phyloP scores from a whole-genome alignment of 1,140 invertebrate genomes.

The Neodiprion virginianus region DNA sequence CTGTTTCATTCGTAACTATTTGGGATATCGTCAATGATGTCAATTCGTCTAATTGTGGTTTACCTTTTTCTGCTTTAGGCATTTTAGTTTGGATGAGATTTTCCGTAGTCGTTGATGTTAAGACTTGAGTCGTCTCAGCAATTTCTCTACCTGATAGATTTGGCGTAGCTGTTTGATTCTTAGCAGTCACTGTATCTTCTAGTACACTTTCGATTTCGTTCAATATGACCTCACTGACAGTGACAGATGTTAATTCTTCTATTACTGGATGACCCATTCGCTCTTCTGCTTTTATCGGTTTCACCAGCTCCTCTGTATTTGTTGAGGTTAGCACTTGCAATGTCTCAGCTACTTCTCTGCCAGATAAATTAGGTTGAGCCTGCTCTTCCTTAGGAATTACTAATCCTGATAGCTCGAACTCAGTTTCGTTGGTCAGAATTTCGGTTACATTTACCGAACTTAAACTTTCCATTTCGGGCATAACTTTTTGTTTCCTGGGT shows the following conservation, averaged over 20 bases:
- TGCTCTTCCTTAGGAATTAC: slow-evolving; percentile 10
- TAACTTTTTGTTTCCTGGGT: slow-evolving; percentile 41
- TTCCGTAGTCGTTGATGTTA: slow-evolving; percentile 39
- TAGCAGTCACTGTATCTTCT: slow-evolving; percentile 30
- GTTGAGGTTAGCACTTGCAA: slow-evolving; percentile 37
- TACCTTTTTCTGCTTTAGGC: slow-evolving; percentile 37
- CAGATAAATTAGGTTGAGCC: slow-evolving; percentile 34
- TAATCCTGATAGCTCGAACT: slow-evolving; percentile 33
- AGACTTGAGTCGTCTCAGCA: slow-evolving; percentile 43
- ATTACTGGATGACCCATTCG: slow-evolving; percentile 33
- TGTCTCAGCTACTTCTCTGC: slow-evolving; percentile 39
- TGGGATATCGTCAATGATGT: slow-evolving; percentile 40
- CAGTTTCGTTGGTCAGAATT: slow-evolving; percentile 41
- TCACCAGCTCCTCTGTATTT: slow-evolving; percentile 26
- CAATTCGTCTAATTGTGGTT: slow-evolving; percentile 40
- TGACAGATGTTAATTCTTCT: slow-evolving; percentile 39
- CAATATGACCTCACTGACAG: slow-evolving; percentile 38
- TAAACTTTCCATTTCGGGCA: slow-evolving; percentile 37
- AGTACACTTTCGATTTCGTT: slow-evolving; percentile 39
- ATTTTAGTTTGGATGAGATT: slow-evolving; percentile 31
- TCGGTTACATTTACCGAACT: slow-evolving; percentile 40
- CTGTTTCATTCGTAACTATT: slow-evolving; percentile 41
- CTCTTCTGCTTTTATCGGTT: slow-evolving; percentile 25
- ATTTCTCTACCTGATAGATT: slow-evolving; percentile 39
- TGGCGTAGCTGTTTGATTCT: slow-evolving; percentile 39